Base-by-base conservation (phyloP, 2,113 vertebrate species). In the Myiopsitta monachus region DNA sequence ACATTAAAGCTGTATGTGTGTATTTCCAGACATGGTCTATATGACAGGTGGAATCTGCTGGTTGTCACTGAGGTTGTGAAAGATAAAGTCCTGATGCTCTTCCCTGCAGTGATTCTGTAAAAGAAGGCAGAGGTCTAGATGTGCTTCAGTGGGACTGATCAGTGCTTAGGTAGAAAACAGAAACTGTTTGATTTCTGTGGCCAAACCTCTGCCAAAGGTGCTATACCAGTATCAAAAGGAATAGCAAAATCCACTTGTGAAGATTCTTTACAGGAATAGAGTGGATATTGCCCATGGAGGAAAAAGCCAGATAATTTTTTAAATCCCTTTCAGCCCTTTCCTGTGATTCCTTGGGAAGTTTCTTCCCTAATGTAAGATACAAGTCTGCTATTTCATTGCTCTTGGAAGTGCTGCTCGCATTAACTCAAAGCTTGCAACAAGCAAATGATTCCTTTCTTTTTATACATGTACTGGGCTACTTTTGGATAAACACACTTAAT, bases 261-360 rank as follows among this genome's bases (percentile, higher is more conserved):
- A 54, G 62, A 16, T 88, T 11, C 47, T 72, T 72, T 57, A 9
- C 27, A 36, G 46, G 59, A 47, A 2, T 59, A 43, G 7, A 7
- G 6, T 62, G 21, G 57, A 33, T 62, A 30, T 38, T 43, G 18
- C 26, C 41, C 21, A 8, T 52, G 57, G 21, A 67, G 11, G 44
- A 88, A 41, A 0, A 0, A 64, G 46, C 1, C 19, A 57, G 23
- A 55, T 21, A 1, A 51, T 31, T 78, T 70, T 15, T 63, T 0
- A 73, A 38, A 13, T 79, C 11, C 22, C 43, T 83, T 91, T 24
- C 31, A 91, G 23, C 4, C 10, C 54, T 76, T 44, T 84, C 4
- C 43, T 69, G 6, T 49, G 59, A 62, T 66, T 95, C 44, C n/a
- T 81, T 62, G 30, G 61, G 54, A 77, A 47, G 9, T 66, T 77